Conservation (phyloP, 1,140 invertebrate species). For the Pseudomyrmex cubaensis region DNA sequence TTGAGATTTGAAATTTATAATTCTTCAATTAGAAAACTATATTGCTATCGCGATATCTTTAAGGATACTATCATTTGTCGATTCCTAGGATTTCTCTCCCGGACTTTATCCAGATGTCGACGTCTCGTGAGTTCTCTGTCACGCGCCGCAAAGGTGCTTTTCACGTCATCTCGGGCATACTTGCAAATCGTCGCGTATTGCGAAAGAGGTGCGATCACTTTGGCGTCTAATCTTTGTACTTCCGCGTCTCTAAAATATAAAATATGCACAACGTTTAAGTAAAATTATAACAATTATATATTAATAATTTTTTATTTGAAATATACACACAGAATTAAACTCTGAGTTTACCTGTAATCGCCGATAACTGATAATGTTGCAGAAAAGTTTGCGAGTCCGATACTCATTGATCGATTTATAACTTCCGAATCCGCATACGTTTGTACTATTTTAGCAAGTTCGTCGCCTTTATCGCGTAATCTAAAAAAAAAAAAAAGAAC, state of each 20-base stretch:
- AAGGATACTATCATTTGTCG: slow-evolving; percentile 89
- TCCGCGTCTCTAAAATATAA: slow-evolving; percentile 85
- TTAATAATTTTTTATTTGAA: neutral
- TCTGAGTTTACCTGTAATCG: slow-evolving; percentile 86
- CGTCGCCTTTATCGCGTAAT: slow-evolving; percentile 89
- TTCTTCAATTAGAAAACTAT: neutral
- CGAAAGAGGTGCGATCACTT: slow-evolving; percentile 88
- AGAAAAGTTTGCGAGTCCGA: slow-evolving; percentile 88
- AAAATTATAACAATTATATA: neutral
- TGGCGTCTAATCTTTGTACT: slow-evolving; percentile 89
- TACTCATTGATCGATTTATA: slow-evolving; percentile 89
- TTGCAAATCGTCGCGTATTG: slow-evolving; percentile 91
- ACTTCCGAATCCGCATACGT: slow-evolving; percentile 89
- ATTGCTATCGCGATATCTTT: no score
- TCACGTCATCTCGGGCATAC: slow-evolving; percentile 90
- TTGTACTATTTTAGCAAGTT: slow-evolving; percentile 88
- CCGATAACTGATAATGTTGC: slow-evolving; percentile 88
- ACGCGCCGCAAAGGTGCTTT: slow-evolving; percentile 88
- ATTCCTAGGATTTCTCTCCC: slow-evolving; percentile 88
- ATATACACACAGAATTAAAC: neutral
- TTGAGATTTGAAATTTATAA: neutral
- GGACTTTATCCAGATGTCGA: slow-evolving; percentile 87
- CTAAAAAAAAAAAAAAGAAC: slow-evolving; percentile 77
- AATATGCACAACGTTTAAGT: neutral
- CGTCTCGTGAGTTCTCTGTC: slow-evolving; percentile 89